phyloP scores from a whole-genome alignment of 1,140 invertebrate genomes.

The Micrasema minimum region DNA sequence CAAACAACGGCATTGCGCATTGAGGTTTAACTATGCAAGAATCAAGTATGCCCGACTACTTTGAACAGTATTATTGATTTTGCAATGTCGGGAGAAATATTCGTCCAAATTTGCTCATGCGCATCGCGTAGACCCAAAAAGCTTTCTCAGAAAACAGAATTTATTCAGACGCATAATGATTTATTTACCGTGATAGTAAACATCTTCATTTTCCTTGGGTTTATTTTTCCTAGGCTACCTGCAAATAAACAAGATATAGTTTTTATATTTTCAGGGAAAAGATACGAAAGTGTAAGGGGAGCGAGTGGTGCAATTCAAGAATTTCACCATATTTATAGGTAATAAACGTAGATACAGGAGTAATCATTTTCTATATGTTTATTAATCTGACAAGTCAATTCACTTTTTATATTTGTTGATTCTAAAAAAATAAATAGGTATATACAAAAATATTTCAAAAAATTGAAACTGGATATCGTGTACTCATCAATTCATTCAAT shows the following conservation, averaged over 20 bases:
- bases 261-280: neutral
- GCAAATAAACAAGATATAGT: too few species aligned
- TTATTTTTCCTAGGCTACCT: slow-evolving; percentile 1
- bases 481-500: too few species aligned
- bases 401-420: too few species aligned
- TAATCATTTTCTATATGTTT: too few species aligned
- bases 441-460: too few species aligned
- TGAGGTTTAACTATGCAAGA: slow-evolving; percentile 46
- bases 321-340: too few species aligned
- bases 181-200: slow-evolving; percentile 19
- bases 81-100: slow-evolving; percentile 52
- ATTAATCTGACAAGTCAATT: too few species aligned
- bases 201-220: neutral
- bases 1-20: slow-evolving; percentile 46
- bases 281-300: neutral
- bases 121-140: slow-evolving; percentile 20
- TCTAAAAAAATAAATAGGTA: too few species aligned
- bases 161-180: slow-evolving; percentile 14
- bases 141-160: neutral
- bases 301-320: too few species aligned
- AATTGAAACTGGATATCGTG: too few species aligned
- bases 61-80: slow-evolving; percentile 50
- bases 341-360: too few species aligned
- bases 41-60: neutral
- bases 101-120: slow-evolving; percentile 42